A percentile compares a stretch with the other conserved stretches of the same genome.
phyloP scores from a whole-genome alignment of 53 echinoderm and acorn worm species.

The Apostichopus leukothele region DNA sequence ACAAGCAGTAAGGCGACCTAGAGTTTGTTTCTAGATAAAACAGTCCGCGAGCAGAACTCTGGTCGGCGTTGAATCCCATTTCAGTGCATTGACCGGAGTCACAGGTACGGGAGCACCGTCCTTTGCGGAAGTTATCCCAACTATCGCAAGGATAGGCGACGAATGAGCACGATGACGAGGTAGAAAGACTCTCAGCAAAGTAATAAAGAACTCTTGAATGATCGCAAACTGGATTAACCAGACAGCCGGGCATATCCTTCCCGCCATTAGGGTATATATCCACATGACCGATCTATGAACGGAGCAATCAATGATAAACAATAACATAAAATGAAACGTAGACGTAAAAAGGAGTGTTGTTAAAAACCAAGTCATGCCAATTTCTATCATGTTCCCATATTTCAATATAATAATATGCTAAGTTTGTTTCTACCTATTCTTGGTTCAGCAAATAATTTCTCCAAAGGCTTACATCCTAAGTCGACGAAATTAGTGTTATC shows the following conservation, averaged over 20 bases:
- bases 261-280: conserved; percentile 68
- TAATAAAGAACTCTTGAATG: conserved; percentile 54
- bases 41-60: conserved; percentile 27
- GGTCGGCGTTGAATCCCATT: conserved; percentile 62
- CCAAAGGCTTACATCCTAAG: no score
- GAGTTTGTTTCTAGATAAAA: conserved; percentile 53
- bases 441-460: no score
- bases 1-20: conserved; percentile 34
- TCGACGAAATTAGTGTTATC: no score
- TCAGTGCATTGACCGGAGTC: conserved; percentile 35
- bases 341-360: no score
- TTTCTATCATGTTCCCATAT: no score
- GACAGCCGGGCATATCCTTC: conserved; percentile 59
- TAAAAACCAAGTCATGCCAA: no score
- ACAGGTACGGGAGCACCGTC: conserved; percentile 31
- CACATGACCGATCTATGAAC: conserved; percentile 51
- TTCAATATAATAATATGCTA: no score
- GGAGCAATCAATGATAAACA: no score
- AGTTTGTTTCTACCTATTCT: no score
- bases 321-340: no score
- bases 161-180: conserved; percentile 35
- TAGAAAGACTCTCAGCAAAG: conserved; percentile 55
- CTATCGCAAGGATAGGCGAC: conserved; percentile 53
- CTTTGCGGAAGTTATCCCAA: conserved; percentile 37
- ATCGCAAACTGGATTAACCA: conserved; percentile 44